Percentiles rank a stretch among this genome's conserved stretches.
Conservation (phyloP, 92 coral and sea anemone genomes). For the Pocillopora grandis region DNA sequence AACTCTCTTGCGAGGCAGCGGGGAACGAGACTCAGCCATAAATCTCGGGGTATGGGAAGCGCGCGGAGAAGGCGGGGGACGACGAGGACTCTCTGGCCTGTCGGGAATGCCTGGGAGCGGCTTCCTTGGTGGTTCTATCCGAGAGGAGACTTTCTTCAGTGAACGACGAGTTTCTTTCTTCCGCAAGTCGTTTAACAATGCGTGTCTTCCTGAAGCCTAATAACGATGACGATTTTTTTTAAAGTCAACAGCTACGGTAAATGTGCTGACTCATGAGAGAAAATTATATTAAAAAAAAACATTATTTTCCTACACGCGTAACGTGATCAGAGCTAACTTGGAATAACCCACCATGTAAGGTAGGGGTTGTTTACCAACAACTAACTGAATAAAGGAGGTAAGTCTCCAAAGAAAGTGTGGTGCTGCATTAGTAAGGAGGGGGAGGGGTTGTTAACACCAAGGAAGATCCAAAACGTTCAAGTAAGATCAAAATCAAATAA, state of each 20-base stretch:
- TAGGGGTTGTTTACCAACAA: too few relatives aligned
- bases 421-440: too few relatives aligned
- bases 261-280: too few relatives aligned
- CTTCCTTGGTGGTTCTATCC: conserved; percentile 44
- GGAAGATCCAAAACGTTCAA: too few relatives aligned
- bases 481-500: too few relatives aligned
- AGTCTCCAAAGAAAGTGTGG: too few relatives aligned
- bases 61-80: conserved; percentile 41
- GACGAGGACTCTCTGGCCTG: conserved; percentile 44
- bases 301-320: too few relatives aligned
- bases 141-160: conserved; percentile 67
- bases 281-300: too few relatives aligned
- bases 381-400: too few relatives aligned
- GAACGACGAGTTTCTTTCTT: conserved; percentile 87
- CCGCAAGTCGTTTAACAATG: conserved; percentile 75
- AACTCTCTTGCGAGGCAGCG: conserved; percentile 2
- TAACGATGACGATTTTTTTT: background rate
- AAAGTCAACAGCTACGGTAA: background rate
- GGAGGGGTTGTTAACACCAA: too few relatives aligned
- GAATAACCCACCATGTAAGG: too few relatives aligned
- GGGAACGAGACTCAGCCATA: conserved; percentile 18
- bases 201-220: conserved; percentile 67
- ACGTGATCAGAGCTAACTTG: too few relatives aligned
- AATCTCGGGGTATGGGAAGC: background rate
- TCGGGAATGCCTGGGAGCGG: conserved; percentile 55